Base-by-base conservation (phyloP, 2,888 invertebrate genomes). In the Idaea straminata region DNA sequence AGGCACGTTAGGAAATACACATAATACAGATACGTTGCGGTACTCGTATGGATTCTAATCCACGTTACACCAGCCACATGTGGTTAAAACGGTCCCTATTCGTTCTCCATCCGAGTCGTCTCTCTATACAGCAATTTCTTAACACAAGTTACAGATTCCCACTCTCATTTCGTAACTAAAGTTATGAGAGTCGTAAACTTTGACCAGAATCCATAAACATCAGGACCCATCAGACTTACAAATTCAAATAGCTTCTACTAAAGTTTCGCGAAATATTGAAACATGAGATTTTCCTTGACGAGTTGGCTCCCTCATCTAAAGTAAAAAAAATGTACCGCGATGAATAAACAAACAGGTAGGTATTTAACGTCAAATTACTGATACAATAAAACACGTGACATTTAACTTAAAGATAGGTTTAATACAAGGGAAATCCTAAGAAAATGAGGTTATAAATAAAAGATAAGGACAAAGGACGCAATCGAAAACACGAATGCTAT, bases 341-440 rank as follows among this genome's bases (percentile, higher is more conserved):
- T 25, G 25, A 25, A 25, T 25, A 25, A 25, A 25, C 25, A 25
- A 25, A 25, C 3, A 25, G 25, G 25, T 25, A 25, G 25, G 25
- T 25, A 25, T 25, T 2, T 25, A 25, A 25, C 25, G n/a, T n/a
- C n/a, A 25, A 25, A 25, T 36, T 36, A 10, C 36, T 36, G 36
- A 10, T 36, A 36, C 47, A 7, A 47, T 47, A 47, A 7, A 7
- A 47, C 7, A 47, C 47, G 38, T 38, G 47, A 47, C 47, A 47
- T 13, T 47, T 47, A 13, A 47, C 13, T 47, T 47, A 47, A 10
- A 47, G 6, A 13, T 47, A 13, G 47, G 47, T 47, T 66, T 16
- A 69, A 67, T 67, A 67, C 62, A 63, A 69, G 67, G 64, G 66
- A 67, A 69, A 69, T 69, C 66, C 69, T 66, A 66, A 66, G 67